Evolutionary conservation across 2,888 invertebrate genomes (phyloP), one percentile per base, ranked within the genome.

Genomic region (Habrosyne pyritoides): DNA sequence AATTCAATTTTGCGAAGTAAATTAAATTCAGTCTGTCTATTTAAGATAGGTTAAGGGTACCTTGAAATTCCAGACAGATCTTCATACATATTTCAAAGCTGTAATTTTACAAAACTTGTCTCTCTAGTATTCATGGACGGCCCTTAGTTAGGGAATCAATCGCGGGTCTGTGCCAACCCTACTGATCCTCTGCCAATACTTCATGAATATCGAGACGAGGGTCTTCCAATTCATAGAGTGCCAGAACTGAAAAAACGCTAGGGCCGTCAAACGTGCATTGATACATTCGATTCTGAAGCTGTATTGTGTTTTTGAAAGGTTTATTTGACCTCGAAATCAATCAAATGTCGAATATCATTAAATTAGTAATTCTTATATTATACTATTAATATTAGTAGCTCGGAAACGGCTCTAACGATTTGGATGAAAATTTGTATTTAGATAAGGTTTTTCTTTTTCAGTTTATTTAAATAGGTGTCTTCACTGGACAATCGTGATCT

Each of bases 191-290:
- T 42, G 42, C 42, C 42, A 42, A 42, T 42, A 42, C 42, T 18
- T 42, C 42, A 42, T 42, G 42, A 42, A 42, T 42, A 42, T 42
- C 42, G 42, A 18, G 42, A 42, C 42, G 42, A 42, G 42, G 42
- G 42, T 42, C 42, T 4, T 18, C 8, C 42, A 42, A 42, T 42
- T 12, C 42, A 42, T 18, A 42, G 14, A 14, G 36, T 36, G 14
- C 12, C 3, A 30, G 12, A 5, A 30, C 2, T n/a, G 36, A 36
- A 42, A 18, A 42, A 18, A n/a, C 8, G 18, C 42, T n/a, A 18
- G 14, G 18, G n/a, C 18, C 18, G 18, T 42, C 18, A 2, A 2
- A 42, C n/a, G n/a, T 18, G 8, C 42, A 18, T 42, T 8, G 36
- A 18, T 1, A 18, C 10, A 10, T 42, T 33, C 4, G n/a, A 33